Evolutionary conservation across 2,797 vertebrate genomes (phyloP).

Genomic region (Leptoclinus maculatus): DNA sequence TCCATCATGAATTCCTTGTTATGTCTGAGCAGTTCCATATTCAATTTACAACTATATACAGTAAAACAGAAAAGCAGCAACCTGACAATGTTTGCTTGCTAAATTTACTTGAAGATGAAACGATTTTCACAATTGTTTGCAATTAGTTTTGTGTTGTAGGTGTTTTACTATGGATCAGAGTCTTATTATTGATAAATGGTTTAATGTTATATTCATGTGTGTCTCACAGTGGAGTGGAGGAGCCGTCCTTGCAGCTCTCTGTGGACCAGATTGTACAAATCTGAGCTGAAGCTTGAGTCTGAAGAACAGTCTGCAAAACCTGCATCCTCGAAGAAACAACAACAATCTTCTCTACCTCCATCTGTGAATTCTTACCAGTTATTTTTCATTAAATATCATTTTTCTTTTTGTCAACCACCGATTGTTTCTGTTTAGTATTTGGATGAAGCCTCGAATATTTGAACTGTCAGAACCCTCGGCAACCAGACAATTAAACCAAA

Average conservation of each 20-base stretch:
- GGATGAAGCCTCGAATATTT: neutral
- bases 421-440: neutral
- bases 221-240: conserved; percentile 74
- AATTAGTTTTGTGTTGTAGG: neutral
- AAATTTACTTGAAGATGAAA: neutral
- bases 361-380: conserved; percentile 6
- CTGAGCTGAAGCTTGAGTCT: conserved; percentile 23
- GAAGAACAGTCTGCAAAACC: conserved; percentile 2
- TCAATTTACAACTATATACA: neutral
- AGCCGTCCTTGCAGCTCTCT: conserved; percentile 71
- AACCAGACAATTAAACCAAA: neutral
- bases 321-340: neutral
- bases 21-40: neutral
- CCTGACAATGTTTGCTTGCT: neutral
- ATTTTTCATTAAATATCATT: conserved; percentile 30
- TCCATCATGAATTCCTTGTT: neutral
- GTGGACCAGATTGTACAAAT: conserved; percentile 61
- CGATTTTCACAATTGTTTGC: neutral
- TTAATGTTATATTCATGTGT: conserved; percentile 29
- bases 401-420: conserved; percentile 13
- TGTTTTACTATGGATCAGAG: neutral
- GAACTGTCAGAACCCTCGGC: neutral
- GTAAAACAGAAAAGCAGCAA: neutral
- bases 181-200: neutral
- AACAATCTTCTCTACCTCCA: conserved; percentile 5